Evolutionary conservation across 2,888 invertebrate species (phyloP).

Genomic region (Aricia artaxerxes): DNA sequence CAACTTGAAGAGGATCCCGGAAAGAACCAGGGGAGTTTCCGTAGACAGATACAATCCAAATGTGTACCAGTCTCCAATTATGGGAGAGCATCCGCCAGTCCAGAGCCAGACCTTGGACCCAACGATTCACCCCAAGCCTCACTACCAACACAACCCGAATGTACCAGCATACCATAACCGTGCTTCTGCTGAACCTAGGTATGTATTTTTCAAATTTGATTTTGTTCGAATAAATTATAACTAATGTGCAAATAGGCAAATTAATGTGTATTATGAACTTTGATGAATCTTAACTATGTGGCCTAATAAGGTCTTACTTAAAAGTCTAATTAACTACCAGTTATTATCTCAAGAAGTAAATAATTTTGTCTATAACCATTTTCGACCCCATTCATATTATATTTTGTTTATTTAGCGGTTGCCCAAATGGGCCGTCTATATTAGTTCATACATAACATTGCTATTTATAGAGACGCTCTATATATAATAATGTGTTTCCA

Average conservation of each 20-base stretch:
- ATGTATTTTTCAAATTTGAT: conserved; percentile 37
- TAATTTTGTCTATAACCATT: neutral
- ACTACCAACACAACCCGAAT: conserved; percentile 63
- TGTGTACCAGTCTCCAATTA: conserved; percentile 65
- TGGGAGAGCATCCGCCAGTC: conserved; percentile 68
- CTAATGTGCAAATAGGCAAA: no score
- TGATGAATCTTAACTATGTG: neutral
- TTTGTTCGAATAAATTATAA: neutral
- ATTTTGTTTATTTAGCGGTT: conserved; percentile 8
- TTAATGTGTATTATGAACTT: neutral
- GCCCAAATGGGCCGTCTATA: neutral
- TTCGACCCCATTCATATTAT: neutral
- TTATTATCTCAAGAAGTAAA: neutral
- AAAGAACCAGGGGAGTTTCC: conserved; percentile 68
- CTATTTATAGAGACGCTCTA: conserved; percentile 14
- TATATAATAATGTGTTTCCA: conserved; percentile 50
- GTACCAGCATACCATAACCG: conserved; percentile 74
- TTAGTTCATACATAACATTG: conserved; percentile 14
- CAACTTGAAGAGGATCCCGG: conserved; percentile 55
- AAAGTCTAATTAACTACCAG: neutral
- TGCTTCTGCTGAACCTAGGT: conserved; percentile 76
- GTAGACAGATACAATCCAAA: conserved; percentile 74
- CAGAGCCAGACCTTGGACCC: conserved; percentile 73
- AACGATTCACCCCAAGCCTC: conserved; percentile 56
- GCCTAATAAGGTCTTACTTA: neutral